Base-by-base conservation (phyloP, 2,113 vertebrate genomes). In the Bujurquina vittata region DNA sequence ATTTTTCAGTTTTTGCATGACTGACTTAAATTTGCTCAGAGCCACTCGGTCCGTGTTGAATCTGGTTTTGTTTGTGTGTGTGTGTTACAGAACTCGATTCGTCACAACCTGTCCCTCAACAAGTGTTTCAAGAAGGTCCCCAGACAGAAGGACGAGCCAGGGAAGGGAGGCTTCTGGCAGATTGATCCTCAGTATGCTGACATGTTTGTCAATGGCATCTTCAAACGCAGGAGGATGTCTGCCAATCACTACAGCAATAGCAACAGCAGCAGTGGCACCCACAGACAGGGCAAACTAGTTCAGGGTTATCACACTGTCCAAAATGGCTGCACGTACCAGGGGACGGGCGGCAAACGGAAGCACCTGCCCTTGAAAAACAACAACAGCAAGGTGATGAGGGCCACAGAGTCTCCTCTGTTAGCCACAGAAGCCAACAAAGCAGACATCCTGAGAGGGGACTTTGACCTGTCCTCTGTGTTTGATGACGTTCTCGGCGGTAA, bases 121-220 rank as follows among this genome's bases (percentile, higher is more conserved):
- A 98, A 98, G 94, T 98, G 97, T 94, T 98, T 98, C 94, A 97
- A 96, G 96, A 98, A 98, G 95, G 97, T 98, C 79, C 97, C 97
- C 86, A 94, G 97, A 60, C 97, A 96, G 90, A 98, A 98, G 79
- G 97, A 97, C 40, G 97, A 98, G 88, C 97, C 97, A 0, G 97
- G 97, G 58, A 98, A 98, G 92, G 97, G 97, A 62, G 97, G 97
- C 88, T 96, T 97, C 88, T 97, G 96, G 96, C 96, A 96, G 90
- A 96, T 97, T 26, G 95, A 97, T 84, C 96, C 96, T 6, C 96
- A 96, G 81, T 96, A 97, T 1, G 95, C 95, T 1, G 95, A 96
- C 86, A 96, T 96, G 96, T 96, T 97, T 17, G 96, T 96, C 67
- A 94, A 96, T 3, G 96, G 96, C 43, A 95, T 96, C 76, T 96